Evolutionary conservation across 2,113 vertebrate genomes (phyloP), one percentile per base, ranked within the genome.

Genomic region (Heterocephalus glaber): DNA sequence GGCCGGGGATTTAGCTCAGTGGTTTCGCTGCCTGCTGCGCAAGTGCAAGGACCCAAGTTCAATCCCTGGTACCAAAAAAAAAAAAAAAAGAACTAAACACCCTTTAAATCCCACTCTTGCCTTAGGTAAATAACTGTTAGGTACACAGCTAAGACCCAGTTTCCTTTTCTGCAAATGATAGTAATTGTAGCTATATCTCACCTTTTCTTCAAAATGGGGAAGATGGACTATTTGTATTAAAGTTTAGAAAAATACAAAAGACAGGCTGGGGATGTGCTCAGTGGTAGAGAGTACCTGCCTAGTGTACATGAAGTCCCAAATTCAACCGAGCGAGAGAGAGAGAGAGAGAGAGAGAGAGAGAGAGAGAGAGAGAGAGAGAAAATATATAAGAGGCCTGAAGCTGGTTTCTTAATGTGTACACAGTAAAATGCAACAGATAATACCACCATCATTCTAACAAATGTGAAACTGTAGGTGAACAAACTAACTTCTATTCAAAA

Each of bases 341-440:
- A 74, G 22, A n/a, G 26, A 47, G 11, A 41, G 28, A 13, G 10
- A 13, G 11, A 44, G 38, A 74, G 47, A 13, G 22, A 8, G 13
- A 33, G 5, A 35, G 2, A 74, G 22, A n/a, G 26, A 47, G 11
- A 41, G 28, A 13, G 10, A 13, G 11, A 44, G 38, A 74, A 24
- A 41, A 58, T 61, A 60, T 19, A 19, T 60, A 52, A 38, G 17
- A 77, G 26, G 68, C 24, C 65, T 77, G 44, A 76, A 74, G 47
- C 47, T 79, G 28, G 28, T 52, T 41, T 86, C 85, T 56, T 68
- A 68, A 86, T 49, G 63, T 49, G 1, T 72, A 41, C 14, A 95
- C 52, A 72, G 44, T 77, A 85, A 93, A 97, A 96, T 76, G 58
- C n/a, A 92, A 86, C 58, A 58, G 79, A 33, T 79, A 79, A 35